phyloP scores from a whole-genome alignment of 2,113 vertebrate species.

The Rhinogobius similis region DNA sequence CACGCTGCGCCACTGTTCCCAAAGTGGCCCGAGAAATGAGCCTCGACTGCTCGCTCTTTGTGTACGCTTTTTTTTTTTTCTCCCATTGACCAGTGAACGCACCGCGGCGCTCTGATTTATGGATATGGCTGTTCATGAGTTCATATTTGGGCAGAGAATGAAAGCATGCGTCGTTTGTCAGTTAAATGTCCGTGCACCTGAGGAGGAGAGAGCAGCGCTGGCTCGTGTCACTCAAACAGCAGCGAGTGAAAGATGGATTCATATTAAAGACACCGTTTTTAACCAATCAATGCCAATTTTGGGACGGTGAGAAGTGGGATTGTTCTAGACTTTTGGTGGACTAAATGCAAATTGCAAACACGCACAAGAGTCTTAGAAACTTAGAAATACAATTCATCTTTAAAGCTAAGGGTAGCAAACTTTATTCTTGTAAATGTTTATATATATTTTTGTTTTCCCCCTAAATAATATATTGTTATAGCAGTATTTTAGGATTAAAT shows the following conservation, averaged over 20 bases:
- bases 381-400: too few relatives aligned
- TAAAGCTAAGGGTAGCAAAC: too few relatives aligned
- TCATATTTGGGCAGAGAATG: slow-evolving; percentile 38
- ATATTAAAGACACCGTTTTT: too few relatives aligned
- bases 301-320: too few relatives aligned
- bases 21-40: slow-evolving; percentile 60
- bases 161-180: slow-evolving; percentile 50
- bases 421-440: too few relatives aligned
- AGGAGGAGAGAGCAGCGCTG: not conserved
- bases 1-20: slow-evolving; percentile 59
- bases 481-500: too few relatives aligned
- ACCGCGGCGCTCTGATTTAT: slow-evolving; percentile 51
- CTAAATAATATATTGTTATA: too few relatives aligned
- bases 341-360: too few relatives aligned
- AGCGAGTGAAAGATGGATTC: too few relatives aligned
- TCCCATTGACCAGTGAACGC: slow-evolving; percentile 56
- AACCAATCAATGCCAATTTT: too few relatives aligned
- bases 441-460: too few relatives aligned
- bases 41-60: slow-evolving; percentile 37
- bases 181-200: slow-evolving; percentile 33
- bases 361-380: too few relatives aligned
- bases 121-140: slow-evolving; percentile 40
- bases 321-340: not conserved
- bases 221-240: slow-evolving; percentile 5
- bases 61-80: slow-evolving; percentile 5